Evolutionary conservation across 2,797 vertebrate species (phyloP).

Genomic region (Takifugu ocellatus): DNA sequence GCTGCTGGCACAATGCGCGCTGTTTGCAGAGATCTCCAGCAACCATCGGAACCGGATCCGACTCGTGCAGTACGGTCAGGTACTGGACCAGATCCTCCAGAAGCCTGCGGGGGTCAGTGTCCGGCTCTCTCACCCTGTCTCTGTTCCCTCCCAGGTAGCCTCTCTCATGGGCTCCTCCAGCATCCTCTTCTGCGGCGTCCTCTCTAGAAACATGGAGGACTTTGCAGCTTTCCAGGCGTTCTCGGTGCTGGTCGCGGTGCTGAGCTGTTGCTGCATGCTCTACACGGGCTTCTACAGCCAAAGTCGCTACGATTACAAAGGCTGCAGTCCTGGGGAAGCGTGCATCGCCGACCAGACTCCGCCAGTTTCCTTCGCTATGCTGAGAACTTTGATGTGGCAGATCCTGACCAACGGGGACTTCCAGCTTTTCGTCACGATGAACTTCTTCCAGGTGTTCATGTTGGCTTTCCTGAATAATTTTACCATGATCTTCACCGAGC

Average conservation of each 20-base stretch:
- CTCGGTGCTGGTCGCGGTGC: conserved; percentile 63
- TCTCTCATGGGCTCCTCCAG: conserved; percentile 82
- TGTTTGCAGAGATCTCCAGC: conserved; percentile 83
- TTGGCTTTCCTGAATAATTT: conserved; percentile 88
- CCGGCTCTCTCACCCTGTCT: not conserved
- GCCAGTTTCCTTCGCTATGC: conserved; percentile 64
- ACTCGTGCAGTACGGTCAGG: conserved; percentile 85
- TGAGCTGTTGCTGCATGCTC: conserved; percentile 82
- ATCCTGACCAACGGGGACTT: conserved; percentile 85
- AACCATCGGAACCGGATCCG: conserved; percentile 76
- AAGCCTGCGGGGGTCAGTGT: no score
- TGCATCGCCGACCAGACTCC: conserved; percentile 4
- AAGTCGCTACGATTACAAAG: conserved; percentile 72
- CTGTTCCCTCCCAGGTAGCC: conserved; percentile 64
- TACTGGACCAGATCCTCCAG: conserved; percentile 8
- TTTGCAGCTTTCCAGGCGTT: conserved; percentile 80
- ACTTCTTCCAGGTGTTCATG: conserved; percentile 91
- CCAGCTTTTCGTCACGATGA: conserved; percentile 83
- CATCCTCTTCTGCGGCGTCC: conserved; percentile 83
- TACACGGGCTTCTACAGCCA: conserved; percentile 79
- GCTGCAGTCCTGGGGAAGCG: not conserved
- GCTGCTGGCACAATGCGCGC: conserved; percentile 82
- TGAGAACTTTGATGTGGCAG: conserved; percentile 77
- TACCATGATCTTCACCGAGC: conserved; percentile 87
- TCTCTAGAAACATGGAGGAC: conserved; percentile 85